phyloP scores from a whole-genome alignment of 1,140 invertebrate genomes.

The Microvelia longipes region DNA sequence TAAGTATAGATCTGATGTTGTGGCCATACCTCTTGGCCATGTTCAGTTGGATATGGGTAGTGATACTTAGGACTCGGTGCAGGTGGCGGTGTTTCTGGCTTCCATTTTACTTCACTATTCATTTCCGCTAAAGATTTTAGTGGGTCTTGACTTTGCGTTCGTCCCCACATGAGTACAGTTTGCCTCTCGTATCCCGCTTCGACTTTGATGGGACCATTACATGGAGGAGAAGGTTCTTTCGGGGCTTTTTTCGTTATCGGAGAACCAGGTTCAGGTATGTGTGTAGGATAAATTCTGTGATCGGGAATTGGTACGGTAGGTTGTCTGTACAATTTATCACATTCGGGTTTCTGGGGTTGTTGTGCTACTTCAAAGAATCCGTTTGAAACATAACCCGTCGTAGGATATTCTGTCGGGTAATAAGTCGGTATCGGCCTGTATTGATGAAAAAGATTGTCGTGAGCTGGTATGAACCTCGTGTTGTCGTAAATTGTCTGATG shows the following conservation, averaged over 20 bases:
- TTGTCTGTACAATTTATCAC: constrained; percentile 44
- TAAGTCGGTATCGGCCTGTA: constrained; percentile 61
- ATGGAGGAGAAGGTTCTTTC: constrained; percentile 9
- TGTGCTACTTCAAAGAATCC: constrained; percentile 55
- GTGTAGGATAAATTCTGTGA: neutral
- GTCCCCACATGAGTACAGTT: constrained; percentile 73
- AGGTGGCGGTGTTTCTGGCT: constrained; percentile 25
- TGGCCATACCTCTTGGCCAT: constrained; percentile 40
- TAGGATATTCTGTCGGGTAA: constrained; percentile 57
- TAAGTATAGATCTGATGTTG: constrained; percentile 46
- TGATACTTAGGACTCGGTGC: constrained; percentile 28
- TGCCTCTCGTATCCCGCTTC: constrained; percentile 44
- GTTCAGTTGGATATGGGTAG: constrained; percentile 21
- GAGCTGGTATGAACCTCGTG: constrained; percentile 42
- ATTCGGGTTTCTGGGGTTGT: constrained; percentile 29
- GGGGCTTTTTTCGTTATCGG: neutral
- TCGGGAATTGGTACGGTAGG: constrained; percentile 13
- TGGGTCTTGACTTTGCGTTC: constrained; percentile 32
- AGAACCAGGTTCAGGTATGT: neutral
- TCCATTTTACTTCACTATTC: constrained; percentile 38
- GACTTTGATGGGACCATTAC: neutral
- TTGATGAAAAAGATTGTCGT: constrained; percentile 73
- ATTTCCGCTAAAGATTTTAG: constrained; percentile 43
- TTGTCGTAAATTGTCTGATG: constrained; percentile 58
- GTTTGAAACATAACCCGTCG: constrained; percentile 50